A percentile compares a stretch with the other conserved stretches of the same genome.
Conservation (phyloP, 2,888 invertebrate species). For the Acleris holmiana region DNA sequence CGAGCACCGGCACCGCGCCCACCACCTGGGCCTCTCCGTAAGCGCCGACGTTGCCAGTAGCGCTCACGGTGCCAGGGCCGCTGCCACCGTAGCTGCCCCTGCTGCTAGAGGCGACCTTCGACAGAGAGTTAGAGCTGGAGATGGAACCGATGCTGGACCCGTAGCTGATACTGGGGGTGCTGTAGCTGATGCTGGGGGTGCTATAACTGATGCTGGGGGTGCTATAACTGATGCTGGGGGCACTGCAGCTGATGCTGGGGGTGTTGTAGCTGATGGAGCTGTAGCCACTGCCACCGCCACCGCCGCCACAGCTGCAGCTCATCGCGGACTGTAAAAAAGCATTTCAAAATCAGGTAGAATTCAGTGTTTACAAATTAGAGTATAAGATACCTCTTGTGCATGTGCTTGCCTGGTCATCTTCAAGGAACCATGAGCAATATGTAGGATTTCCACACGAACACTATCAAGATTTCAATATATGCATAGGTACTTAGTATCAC, state of each 20-base stretch:
- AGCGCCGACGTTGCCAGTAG: constrained; percentile 8
- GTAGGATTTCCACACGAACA: no score
- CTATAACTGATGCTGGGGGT: no score
- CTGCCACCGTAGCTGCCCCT: constrained; percentile 1
- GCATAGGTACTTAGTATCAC: no score
- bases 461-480: no score
- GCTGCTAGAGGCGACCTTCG: not conserved
- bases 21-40: constrained; percentile 1
- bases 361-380: no score
- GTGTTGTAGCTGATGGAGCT: not conserved
- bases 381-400: no score
- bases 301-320: not conserved
- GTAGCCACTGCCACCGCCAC: not conserved
- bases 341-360: not conserved
- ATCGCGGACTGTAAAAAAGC: not conserved
- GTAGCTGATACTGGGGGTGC: not conserved
- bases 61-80: constrained; percentile 12
- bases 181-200: not conserved
- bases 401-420: no score
- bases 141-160: not conserved
- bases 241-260: no score
- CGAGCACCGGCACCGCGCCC: constrained; percentile 16
- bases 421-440: no score
- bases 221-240: no score
- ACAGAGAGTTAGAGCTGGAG: not conserved